phyloP scores from a whole-genome alignment of 2,888 invertebrate species.

The Plagodis pulveraria region DNA sequence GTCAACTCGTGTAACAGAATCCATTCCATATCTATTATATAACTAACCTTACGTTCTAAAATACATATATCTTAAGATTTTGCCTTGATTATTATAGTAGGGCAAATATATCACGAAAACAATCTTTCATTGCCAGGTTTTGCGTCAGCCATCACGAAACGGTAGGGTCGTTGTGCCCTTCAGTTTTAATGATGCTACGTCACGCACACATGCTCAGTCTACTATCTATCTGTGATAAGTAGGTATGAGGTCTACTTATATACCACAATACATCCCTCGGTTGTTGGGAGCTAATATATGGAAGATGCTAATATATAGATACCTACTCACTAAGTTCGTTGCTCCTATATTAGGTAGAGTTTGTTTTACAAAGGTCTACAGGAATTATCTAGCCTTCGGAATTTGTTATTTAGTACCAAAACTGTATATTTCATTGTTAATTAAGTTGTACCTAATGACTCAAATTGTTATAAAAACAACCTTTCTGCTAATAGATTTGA shows the following conservation, averaged over 20 bases:
- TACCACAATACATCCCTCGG: conserved; percentile 20
- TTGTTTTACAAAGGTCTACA: conserved; percentile 34
- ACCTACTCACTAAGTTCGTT: conserved; percentile 32
- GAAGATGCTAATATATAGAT: too few species aligned
- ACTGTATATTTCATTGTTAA: too few species aligned
- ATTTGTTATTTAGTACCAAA: conserved; percentile 16
- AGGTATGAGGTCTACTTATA: conserved; percentile 1
- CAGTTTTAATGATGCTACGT: conserved; percentile 51
- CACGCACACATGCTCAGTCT: conserved; percentile 46
- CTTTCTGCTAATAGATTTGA: too few species aligned
- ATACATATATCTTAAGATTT: conserved; percentile 3
- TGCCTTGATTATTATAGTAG: not conserved
- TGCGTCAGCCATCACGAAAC: conserved; percentile 51
- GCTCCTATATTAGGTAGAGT: conserved; percentile 31
- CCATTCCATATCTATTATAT: too few species aligned
- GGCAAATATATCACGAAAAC: conserved; percentile 11
- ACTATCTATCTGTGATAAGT: not conserved
- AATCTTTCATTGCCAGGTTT: conserved; percentile 40
- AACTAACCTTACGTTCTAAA: not conserved
- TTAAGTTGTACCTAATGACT: too few species aligned
- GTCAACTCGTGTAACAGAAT: too few species aligned
- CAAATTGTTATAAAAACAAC: too few species aligned
- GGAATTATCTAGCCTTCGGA: conserved; percentile 27
- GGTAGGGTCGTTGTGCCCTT: conserved; percentile 53
- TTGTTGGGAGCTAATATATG: conserved; percentile 26